These are phyloP conservation scores for Pseudochirops corinnae DNA, from an alignment of 2,797 vertebrate species.

Conservation along the genomic window DNA sequence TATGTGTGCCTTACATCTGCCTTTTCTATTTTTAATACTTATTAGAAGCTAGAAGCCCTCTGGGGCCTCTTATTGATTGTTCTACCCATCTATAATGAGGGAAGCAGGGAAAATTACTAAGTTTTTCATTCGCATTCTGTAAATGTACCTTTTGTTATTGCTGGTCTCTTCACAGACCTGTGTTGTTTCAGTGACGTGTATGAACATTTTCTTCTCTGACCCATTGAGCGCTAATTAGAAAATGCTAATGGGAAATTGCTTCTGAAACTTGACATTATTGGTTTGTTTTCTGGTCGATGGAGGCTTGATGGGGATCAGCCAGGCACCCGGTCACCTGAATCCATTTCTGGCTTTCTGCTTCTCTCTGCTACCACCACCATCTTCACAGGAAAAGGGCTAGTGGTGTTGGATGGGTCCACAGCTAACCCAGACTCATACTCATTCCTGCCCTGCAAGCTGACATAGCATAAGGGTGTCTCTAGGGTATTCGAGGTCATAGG, in stretches of 20 bases:
- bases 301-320: not conserved
- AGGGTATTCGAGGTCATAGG: not conserved
- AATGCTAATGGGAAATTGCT: not conserved
- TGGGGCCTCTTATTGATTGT: constrained; percentile 13
- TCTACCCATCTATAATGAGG: not conserved
- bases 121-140: not conserved
- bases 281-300: not conserved
- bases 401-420: not conserved
- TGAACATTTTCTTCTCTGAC: not conserved
- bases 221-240: not conserved
- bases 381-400: not conserved
- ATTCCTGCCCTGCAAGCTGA: not conserved
- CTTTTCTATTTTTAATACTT: constrained; percentile 18
- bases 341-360: not conserved
- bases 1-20: not conserved
- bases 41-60: not conserved
- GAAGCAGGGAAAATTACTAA: not conserved
- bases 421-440: not conserved
- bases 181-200: not conserved
- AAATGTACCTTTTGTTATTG: constrained; percentile 48
- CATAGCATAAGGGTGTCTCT: not conserved
- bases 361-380: not conserved
- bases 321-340: too few species aligned
- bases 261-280: not conserved
- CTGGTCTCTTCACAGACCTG: constrained; percentile 14